A percentile compares a stretch with the other conserved stretches of the same genome.
Evolutionary conservation across 2,113 vertebrate species (phyloP).

Genomic region (Misgurnus mizolepis): DNA sequence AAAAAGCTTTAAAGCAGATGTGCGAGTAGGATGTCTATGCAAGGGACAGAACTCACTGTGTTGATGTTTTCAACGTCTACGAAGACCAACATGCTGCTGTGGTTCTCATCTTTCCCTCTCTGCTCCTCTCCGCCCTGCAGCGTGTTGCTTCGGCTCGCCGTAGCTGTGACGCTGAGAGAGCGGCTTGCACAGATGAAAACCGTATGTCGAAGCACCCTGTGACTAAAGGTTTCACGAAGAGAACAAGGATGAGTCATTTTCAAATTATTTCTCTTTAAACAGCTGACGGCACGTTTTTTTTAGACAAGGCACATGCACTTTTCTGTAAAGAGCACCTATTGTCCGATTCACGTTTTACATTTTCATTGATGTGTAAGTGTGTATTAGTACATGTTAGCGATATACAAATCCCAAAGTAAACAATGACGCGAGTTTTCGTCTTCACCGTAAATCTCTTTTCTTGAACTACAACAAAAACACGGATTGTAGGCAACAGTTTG

Average conservation of each 20-base stretch:
- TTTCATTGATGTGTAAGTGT: too few species aligned
- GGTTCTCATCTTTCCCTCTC: constrained; percentile 68
- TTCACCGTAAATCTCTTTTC: too few species aligned
- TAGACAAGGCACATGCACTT: too few species aligned
- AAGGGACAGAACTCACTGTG: constrained; percentile 75
- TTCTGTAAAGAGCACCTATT: too few species aligned
- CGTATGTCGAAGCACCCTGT: constrained; percentile 92
- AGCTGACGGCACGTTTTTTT: not conserved
- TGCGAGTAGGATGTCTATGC: not conserved
- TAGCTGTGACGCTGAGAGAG: constrained; percentile 87
- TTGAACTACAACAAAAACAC: too few species aligned
- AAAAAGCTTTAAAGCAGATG: not conserved
- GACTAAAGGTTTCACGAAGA: constrained; percentile 68
- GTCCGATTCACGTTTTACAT: too few species aligned
- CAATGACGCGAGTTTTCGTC: too few species aligned
- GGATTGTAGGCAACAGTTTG: too few species aligned
- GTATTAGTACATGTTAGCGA: too few species aligned
- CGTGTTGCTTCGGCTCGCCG: constrained; percentile 86
- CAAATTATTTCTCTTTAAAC: not conserved
- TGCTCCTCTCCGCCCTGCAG: constrained; percentile 58
- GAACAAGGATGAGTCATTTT: not conserved
- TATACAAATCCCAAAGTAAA: too few species aligned
- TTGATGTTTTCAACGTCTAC: constrained; percentile 96
- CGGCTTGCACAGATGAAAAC: constrained; percentile 95
- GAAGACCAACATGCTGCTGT: constrained; percentile 86